Evolutionary conservation across 1,140 invertebrate species (phyloP).

Genomic region (Pseudoatta argentina): DNA sequence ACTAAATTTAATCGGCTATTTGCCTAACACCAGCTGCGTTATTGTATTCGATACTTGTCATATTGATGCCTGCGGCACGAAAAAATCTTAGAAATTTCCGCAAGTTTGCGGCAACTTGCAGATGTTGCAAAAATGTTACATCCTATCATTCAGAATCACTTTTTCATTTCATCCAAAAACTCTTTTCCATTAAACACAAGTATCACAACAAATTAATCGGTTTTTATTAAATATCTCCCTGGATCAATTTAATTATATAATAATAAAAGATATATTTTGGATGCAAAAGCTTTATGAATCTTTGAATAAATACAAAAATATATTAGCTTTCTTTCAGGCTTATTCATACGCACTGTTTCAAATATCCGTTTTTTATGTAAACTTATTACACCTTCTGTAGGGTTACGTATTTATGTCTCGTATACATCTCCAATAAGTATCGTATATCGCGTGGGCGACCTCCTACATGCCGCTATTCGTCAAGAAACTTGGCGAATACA

Average conservation of each 20-base stretch:
- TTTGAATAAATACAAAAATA: background rate
- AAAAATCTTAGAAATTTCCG: background rate
- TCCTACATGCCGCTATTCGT: conserved; percentile 68
- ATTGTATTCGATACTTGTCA: conserved; percentile 38
- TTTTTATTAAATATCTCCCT: background rate
- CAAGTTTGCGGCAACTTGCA: background rate
- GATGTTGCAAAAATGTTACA: no score
- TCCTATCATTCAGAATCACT: background rate
- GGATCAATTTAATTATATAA: background rate
- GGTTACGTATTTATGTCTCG: conserved; percentile 62
- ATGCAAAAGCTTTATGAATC: background rate
- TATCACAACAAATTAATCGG: background rate
- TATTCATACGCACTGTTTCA: conserved; percentile 28
- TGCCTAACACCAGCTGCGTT: conserved; percentile 46
- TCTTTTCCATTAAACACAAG: background rate
- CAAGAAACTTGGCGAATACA: conserved; percentile 53
- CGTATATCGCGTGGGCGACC: conserved; percentile 56
- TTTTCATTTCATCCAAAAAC: background rate
- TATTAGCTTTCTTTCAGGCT: background rate
- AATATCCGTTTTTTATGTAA: conserved; percentile 48
- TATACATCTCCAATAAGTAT: conserved; percentile 63
- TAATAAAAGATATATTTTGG: background rate
- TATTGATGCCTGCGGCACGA: conserved; percentile 1
- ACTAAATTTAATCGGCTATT: conserved; percentile 70
- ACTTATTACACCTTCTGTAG: conserved; percentile 42